These are phyloP conservation scores for Brachyalestes nurse DNA, from an alignment of 2,797 vertebrate species.

Conservation along the genomic window DNA sequence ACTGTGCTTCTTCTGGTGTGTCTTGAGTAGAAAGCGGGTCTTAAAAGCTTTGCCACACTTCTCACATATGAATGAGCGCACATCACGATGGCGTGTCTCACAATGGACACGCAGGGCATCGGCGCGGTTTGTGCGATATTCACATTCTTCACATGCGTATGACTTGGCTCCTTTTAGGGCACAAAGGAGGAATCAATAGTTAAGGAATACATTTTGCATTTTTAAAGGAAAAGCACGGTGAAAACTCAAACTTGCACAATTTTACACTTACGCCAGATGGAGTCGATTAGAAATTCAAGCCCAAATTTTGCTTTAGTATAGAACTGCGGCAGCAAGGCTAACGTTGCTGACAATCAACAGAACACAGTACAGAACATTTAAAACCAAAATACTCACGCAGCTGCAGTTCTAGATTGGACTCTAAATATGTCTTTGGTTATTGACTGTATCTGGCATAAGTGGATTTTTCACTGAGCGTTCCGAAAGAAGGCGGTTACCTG, in stretches of 20 bases:
- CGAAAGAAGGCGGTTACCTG: slow-evolving; percentile 75
- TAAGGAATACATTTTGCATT: not conserved
- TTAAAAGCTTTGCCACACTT: slow-evolving; percentile 98
- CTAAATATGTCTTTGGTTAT: no score
- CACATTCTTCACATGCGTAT: slow-evolving; percentile 87
- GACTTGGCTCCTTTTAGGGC: slow-evolving; percentile 87
- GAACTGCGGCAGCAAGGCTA: no score
- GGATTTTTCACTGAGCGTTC: not conserved
- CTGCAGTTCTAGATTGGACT: no score
- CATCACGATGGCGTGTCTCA: slow-evolving; percentile 88
- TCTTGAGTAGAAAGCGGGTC: slow-evolving; percentile 92
- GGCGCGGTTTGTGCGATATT: slow-evolving; percentile 92
- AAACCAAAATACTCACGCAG: no score
- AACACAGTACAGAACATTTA: no score
- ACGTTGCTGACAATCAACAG: no score
- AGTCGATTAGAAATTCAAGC: no score
- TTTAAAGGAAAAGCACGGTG: no score
- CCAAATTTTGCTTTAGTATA: no score
- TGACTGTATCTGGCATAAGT: no score
- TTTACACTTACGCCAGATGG: no score
- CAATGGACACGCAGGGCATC: slow-evolving; percentile 90
- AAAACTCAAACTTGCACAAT: no score
- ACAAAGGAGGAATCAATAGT: not conserved
- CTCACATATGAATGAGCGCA: slow-evolving; percentile 92
- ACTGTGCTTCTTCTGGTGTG: slow-evolving; percentile 93